A percentile compares a stretch with the other conserved stretches of the same genome.
These are phyloP conservation scores for Lobophora halterata DNA, from an alignment of 2,888 invertebrate genomes.

Conservation along the genomic window DNA sequence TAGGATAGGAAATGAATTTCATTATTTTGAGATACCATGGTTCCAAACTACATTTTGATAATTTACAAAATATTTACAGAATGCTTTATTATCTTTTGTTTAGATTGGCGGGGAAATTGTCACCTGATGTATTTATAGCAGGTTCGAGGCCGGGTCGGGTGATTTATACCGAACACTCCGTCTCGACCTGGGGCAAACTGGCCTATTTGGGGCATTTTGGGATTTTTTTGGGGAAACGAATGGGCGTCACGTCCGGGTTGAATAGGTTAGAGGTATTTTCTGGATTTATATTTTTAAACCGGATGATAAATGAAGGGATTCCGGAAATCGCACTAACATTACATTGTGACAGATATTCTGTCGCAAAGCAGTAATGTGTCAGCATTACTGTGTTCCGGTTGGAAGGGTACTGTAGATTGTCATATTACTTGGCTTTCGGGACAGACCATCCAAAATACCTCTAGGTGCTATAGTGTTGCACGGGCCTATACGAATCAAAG, in stretches of 20 bases:
- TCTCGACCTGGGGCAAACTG: conserved; percentile 10
- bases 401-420: too few species aligned
- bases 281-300: conserved; percentile 13
- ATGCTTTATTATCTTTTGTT: conserved; percentile 22
- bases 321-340: too few species aligned
- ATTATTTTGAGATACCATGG: too few species aligned
- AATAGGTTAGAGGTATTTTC: conserved; percentile 16
- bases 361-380: too few species aligned
- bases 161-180: conserved; percentile 39
- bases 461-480: too few species aligned
- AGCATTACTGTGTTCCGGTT: too few species aligned
- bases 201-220: conserved; percentile 1
- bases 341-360: too few species aligned
- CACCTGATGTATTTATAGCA: conserved; percentile 56
- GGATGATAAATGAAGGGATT: conserved; percentile 9
- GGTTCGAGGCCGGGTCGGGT: conserved; percentile 39
- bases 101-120: conserved; percentile 51
- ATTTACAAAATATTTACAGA: conserved; percentile 3
- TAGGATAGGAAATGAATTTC: too few species aligned
- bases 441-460: too few species aligned
- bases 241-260: conserved; percentile 15
- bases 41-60: too few species aligned
- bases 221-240: conserved; percentile 11
- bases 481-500: too few species aligned
- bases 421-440: too few species aligned